These are phyloP conservation scores for Scyliorhinus canicula DNA, from an alignment of 2,797 vertebrate species.

Conservation along the genomic window DNA sequence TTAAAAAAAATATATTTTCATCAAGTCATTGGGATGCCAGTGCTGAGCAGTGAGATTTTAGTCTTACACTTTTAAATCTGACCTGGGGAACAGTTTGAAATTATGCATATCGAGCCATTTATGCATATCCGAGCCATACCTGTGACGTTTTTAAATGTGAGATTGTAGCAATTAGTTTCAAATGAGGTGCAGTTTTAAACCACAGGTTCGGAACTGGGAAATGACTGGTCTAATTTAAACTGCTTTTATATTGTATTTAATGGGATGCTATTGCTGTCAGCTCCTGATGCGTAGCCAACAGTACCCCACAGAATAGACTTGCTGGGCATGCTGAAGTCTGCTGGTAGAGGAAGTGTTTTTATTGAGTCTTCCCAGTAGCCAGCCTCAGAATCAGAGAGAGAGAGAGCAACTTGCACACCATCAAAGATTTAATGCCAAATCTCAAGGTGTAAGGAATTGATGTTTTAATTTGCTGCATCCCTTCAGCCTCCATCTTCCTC, in stretches of 20 bases:
- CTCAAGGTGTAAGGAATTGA: neutral
- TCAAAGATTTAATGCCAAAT: neutral
- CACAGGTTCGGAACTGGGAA: neutral
- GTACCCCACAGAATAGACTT: neutral
- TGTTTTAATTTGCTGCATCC: neutral
- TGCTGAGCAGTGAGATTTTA: neutral
- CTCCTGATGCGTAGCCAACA: neutral
- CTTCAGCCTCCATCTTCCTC: neutral
- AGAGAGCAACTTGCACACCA: neutral
- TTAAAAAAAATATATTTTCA: neutral
- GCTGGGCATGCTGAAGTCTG: neutral
- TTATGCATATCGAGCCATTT: neutral
- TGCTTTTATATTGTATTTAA: neutral
- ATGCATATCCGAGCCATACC: neutral
- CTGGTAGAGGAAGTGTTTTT: neutral
- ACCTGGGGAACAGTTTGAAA: neutral
- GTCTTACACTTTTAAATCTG: neutral
- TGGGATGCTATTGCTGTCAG: neutral
- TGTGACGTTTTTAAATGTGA: neutral
- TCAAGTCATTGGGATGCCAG: neutral
- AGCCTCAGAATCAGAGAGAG: neutral
- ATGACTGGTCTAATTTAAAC: neutral
- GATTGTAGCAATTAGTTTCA: constrained; percentile 23
- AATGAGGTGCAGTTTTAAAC: constrained; percentile 17
- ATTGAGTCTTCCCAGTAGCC: neutral